Evolutionary conservation across 64 coral and sea anemone genomes (phyloP).

Genomic region (Porites lutea): DNA sequence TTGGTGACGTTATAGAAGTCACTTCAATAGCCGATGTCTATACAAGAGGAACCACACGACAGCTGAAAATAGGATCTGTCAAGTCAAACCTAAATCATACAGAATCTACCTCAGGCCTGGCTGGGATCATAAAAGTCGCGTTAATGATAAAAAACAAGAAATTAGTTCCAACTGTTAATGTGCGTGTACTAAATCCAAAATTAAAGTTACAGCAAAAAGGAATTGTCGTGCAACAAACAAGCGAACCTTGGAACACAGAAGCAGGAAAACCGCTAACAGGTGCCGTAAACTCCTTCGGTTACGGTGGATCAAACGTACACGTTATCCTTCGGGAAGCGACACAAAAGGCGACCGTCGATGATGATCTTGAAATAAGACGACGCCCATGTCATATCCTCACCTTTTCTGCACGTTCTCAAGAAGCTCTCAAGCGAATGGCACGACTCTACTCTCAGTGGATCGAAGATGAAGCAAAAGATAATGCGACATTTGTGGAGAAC

Average conservation of each 20-base stretch:
- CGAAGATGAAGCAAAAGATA: background rate
- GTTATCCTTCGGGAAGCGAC: slow-evolving; percentile 51
- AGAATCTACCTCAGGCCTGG: slow-evolving; percentile 84
- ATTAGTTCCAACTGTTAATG: slow-evolving; percentile 80
- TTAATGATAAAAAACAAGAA: slow-evolving; percentile 71
- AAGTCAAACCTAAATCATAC: slow-evolving; percentile 93
- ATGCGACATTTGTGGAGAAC: background rate
- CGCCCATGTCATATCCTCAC: slow-evolving; percentile 16
- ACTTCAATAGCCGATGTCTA: slow-evolving; percentile 54
- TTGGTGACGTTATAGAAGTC: slow-evolving; percentile 70
- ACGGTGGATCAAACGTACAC: slow-evolving; percentile 69
- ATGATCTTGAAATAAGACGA: no score
- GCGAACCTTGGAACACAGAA: slow-evolving; percentile 46
- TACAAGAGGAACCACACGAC: background rate
- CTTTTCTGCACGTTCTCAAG: slow-evolving; percentile 37
- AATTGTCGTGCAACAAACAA: slow-evolving; percentile 40
- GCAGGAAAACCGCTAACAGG: slow-evolving; percentile 52
- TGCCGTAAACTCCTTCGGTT: slow-evolving; percentile 71
- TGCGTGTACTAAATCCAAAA: slow-evolving; percentile 72
- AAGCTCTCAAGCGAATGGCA: slow-evolving; percentile 45
- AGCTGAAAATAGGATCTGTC: slow-evolving; percentile 64
- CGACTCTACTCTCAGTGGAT: slow-evolving; percentile 31
- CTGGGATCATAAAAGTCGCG: slow-evolving; percentile 72
- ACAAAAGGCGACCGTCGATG: background rate
- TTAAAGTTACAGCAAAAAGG: slow-evolving; percentile 59